Evolutionary conservation across 2,797 vertebrate species (phyloP).

Genomic region (Rhinatrema bivittatum): DNA sequence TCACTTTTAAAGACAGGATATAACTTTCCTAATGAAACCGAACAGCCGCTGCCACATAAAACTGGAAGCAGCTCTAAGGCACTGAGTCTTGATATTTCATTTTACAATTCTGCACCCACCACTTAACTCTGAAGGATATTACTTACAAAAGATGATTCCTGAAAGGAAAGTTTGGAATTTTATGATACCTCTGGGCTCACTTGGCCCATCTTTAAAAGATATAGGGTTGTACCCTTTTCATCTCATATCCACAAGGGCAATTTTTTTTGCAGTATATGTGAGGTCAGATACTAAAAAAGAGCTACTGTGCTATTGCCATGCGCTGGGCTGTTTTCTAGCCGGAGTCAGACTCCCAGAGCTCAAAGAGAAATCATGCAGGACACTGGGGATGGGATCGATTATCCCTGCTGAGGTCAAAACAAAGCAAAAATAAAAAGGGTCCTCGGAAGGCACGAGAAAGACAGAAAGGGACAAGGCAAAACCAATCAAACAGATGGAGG

Average conservation of each 20-base stretch:
- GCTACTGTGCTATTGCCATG: constrained; percentile 52
- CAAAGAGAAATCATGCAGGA: constrained; percentile 63
- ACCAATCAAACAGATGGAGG: neutral
- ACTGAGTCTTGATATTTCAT: constrained; percentile 19
- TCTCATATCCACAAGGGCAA: constrained; percentile 80
- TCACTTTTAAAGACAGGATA: too few relatives aligned
- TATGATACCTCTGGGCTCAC: constrained; percentile 88
- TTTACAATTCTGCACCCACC: constrained; percentile 56
- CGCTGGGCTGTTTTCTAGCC: constrained; percentile 63
- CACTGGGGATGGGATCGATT: constrained; percentile 67
- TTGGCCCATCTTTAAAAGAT: constrained; percentile 83
- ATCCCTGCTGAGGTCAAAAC: constrained; percentile 41
- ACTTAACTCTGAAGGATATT: constrained; percentile 85
- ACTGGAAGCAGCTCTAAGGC: constrained; percentile 13
- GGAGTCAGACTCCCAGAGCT: constrained; percentile 57
- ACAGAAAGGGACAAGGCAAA: neutral
- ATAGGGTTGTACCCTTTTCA: constrained; percentile 94
- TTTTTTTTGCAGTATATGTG: constrained; percentile 73
- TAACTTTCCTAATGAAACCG: neutral
- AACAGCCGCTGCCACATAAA: constrained; percentile 3
- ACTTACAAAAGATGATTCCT: constrained; percentile 87
- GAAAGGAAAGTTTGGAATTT: constrained; percentile 85
- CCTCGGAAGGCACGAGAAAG: neutral
- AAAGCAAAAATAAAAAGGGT: too few relatives aligned
- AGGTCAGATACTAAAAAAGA: constrained; percentile 67